Evolutionary conservation across 2,888 invertebrate genomes (phyloP), one percentile per base, ranked within the genome.

Genomic region (Plagodis pulveraria): DNA sequence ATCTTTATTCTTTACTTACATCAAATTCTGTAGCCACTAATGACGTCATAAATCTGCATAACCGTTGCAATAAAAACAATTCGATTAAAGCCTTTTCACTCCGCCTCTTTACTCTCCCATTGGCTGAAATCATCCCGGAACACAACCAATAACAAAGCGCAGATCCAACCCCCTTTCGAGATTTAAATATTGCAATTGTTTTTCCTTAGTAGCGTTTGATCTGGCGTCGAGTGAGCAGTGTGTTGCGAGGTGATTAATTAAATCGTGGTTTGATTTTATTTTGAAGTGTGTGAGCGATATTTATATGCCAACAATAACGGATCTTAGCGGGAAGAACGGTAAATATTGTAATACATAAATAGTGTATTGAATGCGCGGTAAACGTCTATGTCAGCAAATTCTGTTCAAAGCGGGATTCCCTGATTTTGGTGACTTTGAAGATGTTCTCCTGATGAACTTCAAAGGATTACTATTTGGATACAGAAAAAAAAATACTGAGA

Each of bases 281-380:
- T 53, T 10, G 36, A 50, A 50, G 60, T 55, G 56, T 68, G 48
- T 63, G 58, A 58, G 58, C 63, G 62, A 74, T 43, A 38, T 47
- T 80, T 87, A 77, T 86, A 91, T 91, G 91, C 91, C 91, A 74
- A 91, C 90, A 61, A 80, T 89, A 59, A 85, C 84, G 62, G 78
- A 84, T 73, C 73, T 76, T 44, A 64, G 76, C 32, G 80, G 78
- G 58, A 71, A 57, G 51, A 77, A 69, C 66, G 76, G 81, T 80
- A 33, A 52, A 46, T 56, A 47, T 52, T 41, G 32, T 41, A 35
- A 48, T n/a, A 32, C 36, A 56, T 33, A 46, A 7, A 12, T 22
- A 22, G 22, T 22, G 22, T 22, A 22, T 22, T 22, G 22, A 22
- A 22, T 22, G 1, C 22, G 22, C 22, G 22, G 22, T 22, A 2